Percentiles rank a stretch among this genome's conserved stretches.
Evolutionary conservation across 2,888 invertebrate genomes (phyloP).

Genomic region (Cataglyphis rosenhaueri): DNA sequence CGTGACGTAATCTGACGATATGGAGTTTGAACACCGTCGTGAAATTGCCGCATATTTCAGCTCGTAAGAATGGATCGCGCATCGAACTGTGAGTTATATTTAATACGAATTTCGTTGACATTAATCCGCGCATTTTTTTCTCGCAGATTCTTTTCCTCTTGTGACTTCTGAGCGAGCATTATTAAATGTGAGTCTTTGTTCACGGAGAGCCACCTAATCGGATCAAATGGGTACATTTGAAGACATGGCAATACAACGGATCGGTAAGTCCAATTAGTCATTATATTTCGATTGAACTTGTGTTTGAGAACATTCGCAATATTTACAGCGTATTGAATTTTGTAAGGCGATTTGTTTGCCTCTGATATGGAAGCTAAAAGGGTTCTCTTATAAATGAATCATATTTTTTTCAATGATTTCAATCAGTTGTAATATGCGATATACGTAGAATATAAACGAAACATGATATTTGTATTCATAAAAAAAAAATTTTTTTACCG

Average conservation of each 20-base stretch:
- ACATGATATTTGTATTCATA: neutral
- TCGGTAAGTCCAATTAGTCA: conserved; percentile 4
- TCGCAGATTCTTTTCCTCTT: neutral
- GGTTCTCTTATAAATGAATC: neutral
- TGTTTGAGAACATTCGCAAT: neutral
- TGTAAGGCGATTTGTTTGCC: neutral
- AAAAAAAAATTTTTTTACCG: neutral
- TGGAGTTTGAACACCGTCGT: neutral
- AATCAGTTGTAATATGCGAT: neutral
- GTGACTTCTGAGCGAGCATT: neutral
- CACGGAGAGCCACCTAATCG: neutral
- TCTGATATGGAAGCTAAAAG: neutral
- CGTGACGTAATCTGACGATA: neutral
- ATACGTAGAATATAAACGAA: neutral
- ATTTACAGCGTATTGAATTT: neutral
- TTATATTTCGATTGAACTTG: neutral
- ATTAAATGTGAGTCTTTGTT: neutral
- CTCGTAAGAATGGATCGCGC: neutral
- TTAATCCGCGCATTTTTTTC: neutral
- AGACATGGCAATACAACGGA: neutral
- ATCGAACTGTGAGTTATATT: neutral
- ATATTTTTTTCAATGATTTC: neutral
- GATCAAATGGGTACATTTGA: neutral
- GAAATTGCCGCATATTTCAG: neutral
- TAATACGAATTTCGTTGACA: neutral